Base-by-base conservation (phyloP, 1,140 invertebrate genomes). In the Drosophila ercepeae region DNA sequence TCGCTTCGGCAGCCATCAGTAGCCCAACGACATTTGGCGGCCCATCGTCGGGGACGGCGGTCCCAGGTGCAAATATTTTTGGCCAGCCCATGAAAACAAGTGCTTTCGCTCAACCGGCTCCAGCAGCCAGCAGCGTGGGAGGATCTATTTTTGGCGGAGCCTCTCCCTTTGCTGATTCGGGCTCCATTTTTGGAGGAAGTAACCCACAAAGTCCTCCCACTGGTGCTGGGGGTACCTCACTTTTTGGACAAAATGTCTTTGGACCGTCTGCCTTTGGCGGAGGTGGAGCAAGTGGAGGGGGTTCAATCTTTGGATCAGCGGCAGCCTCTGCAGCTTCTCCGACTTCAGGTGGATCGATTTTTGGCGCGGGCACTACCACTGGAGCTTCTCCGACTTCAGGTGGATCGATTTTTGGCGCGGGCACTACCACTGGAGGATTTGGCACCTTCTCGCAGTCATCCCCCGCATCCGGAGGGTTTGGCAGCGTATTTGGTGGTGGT, bases 361-460 rank as follows among this genome's bases (percentile, higher is more conserved):
- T 90, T 73, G 82, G 89, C 21, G 83, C 71, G 18, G 78, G 89
- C 49, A 72, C n/a, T n/a, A n/a, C 53, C 11, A 7, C 81, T 1
- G 0, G 51, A 9, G 41, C 79, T 1, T 8, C 70, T 21, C 27
- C 53, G 8, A 51, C 68, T 8, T 64, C 63, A 0, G 86, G 89
- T 0, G 89, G 86, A 4, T 91, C 89, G 0, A 81, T 91, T 9
- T 91, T 90, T 73, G 82, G 89, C 21, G 83, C 71, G 18, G 78
- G 89, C 49, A 72, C 11, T 21, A 90, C 68, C 64, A 41, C 64
- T 13, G 64, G 53, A 25, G 82, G 78, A n/a, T 91, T 91, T 55
- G 89, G 90, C 25, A 78, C 90, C 13, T 91, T 92, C 13, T 81
- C 83, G 27, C 91, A 92, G 75, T 60, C 64, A 32, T 18, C 73